Percentiles rank a stretch among this genome's conserved stretches.
These are phyloP conservation scores for Eledona agricola DNA, from an alignment of 2,888 invertebrate genomes.

Conservation along the genomic window DNA sequence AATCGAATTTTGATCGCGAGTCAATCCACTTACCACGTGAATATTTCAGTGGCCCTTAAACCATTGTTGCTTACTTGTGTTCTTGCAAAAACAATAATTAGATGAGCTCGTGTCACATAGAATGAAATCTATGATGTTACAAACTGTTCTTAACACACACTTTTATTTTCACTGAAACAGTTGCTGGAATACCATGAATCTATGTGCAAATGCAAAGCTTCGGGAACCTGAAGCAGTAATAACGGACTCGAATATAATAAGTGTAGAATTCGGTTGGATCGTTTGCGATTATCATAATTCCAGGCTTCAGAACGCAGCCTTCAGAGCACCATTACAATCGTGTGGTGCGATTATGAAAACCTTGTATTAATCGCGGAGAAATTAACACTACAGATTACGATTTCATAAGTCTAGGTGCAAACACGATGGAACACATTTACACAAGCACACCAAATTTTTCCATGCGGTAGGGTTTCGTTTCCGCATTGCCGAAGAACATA, in stretches of 20 bases:
- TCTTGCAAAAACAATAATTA: conserved; percentile 13
- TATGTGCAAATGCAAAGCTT: too few species aligned
- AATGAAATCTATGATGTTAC: too few species aligned
- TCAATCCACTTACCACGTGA: conserved; percentile 39
- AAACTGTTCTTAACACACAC: too few species aligned
- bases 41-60: conserved; percentile 23
- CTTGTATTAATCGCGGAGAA: conserved; percentile 1
- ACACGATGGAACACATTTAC: not conserved
- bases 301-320: conserved; percentile 4
- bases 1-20: conserved; percentile 39
- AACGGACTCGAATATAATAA: too few species aligned
- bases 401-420: not conserved
- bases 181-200: too few species aligned
- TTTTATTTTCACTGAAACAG: too few species aligned
- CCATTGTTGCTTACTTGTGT: too few species aligned
- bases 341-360: not conserved
- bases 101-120: conserved; percentile 1
- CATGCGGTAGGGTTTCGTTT: too few species aligned
- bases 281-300: not conserved
- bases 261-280: too few species aligned
- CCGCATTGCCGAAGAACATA: too few species aligned
- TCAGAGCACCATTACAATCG: too few species aligned
- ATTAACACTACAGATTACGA: not conserved
- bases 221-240: too few species aligned
- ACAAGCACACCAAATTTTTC: not conserved